Evolutionary conservation across 2,113 vertebrate genomes (phyloP), one percentile per base, ranked within the genome.

Genomic region (Xenopus laevis): DNA sequence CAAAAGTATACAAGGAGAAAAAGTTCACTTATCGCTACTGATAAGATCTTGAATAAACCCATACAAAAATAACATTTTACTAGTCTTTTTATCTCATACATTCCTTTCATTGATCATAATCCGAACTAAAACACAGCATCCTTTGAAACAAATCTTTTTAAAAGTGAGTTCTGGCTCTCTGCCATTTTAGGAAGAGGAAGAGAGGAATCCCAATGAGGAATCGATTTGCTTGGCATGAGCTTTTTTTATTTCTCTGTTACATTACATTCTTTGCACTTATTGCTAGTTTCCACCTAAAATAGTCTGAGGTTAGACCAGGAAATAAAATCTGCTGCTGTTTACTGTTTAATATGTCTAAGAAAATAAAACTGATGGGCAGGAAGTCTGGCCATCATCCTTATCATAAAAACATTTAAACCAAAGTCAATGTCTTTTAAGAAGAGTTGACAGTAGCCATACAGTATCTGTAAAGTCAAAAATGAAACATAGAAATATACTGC

Each of bases 211-310:
- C 72, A 75, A 80, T 70, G 6, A 63, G 77, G 16, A 13, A 79
- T 73, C 59, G 45, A 74, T 81, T 63, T 9, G 3, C 66, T 23
- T 47, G 0, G 10, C 27, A 2, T 0, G 63, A 68, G 61, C 68
- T 66, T 77, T 81, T n/a, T 50, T 0, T 5, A 1, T 79, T 66
- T 0, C 0, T 60, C 0, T 0, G 17, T 17, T 44, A 13, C 72
- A 47, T 67, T 59, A 60, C 58, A 52, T 80, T 81, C 76, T 71
- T 57, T 6, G 16, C 47, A 62, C 77, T 68, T 72, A 1, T 58
- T 78, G 78, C 73, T 79, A 65, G 30, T 52, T 78, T 69, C 66
- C 72, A 44, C 40, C 1, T 78, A 79, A 79, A 77, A 55, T 40
- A 12, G 61, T 60, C 63, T 63, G 72, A 13, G 0, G 61, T 74